Evolutionary conservation across 2,113 vertebrate species (phyloP).

Genomic region (Columbina picui): DNA sequence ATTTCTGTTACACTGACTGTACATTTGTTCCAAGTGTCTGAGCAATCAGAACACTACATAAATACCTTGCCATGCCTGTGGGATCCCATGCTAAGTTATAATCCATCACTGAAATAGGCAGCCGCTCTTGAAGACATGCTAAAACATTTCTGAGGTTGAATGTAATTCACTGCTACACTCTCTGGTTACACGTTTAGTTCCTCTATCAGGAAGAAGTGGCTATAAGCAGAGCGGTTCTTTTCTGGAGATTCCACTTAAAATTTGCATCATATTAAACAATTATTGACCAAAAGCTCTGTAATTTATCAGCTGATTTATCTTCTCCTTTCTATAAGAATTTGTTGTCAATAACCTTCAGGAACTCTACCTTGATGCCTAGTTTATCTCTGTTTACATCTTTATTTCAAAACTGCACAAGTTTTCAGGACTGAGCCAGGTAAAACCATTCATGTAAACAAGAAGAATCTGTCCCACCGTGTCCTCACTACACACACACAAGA

Average conservation of each 20-base stretch:
- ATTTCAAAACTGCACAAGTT: background rate
- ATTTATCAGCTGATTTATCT: constrained; percentile 34
- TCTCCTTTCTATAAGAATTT: background rate
- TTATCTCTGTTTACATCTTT: background rate
- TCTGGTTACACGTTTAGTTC: constrained; percentile 7
- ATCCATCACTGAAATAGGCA: constrained; percentile 57
- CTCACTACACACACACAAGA: background rate
- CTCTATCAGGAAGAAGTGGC: background rate
- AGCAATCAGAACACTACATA: constrained; percentile 59
- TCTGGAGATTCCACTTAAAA: constrained; percentile 27
- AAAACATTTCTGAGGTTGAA: constrained; percentile 38
- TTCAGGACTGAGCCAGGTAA: background rate
- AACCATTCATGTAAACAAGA: background rate
- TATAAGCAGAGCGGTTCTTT: background rate
- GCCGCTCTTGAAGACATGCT: background rate
- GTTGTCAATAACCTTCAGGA: background rate
- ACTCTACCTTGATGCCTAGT: background rate
- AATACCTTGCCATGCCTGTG: constrained; percentile 50
- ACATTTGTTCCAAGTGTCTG: constrained; percentile 47
- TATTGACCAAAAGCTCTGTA: background rate
- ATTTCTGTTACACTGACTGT: constrained; percentile 25
- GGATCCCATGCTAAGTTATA: constrained; percentile 35
- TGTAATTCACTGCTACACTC: constrained; percentile 44
- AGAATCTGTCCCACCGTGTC: background rate
- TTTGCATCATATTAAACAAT: constrained; percentile 29